These are phyloP conservation scores for Cricetomys ansorgei DNA, from an alignment of 2,113 vertebrate species.

Conservation along the genomic window DNA sequence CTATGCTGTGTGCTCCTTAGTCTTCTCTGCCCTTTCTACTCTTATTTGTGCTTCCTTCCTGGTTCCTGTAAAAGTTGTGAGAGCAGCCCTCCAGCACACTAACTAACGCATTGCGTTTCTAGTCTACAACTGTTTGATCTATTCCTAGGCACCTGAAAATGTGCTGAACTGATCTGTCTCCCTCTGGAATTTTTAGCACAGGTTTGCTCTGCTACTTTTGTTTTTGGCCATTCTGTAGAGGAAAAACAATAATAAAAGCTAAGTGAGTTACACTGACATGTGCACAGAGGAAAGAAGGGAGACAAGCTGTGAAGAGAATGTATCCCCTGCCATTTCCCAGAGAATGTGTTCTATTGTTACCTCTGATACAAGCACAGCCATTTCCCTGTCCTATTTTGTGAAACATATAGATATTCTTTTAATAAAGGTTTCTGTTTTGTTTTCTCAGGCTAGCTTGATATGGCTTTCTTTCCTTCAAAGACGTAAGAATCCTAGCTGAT, in stretches of 20 bases:
- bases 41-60: neutral
- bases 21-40: neutral
- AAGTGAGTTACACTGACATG: neutral
- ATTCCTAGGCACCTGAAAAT: neutral
- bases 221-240: neutral
- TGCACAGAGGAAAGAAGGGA: neutral
- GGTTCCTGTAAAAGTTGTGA: neutral
- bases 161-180: neutral
- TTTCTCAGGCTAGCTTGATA: neutral
- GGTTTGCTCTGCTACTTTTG: neutral
- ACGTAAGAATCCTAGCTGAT: neutral
- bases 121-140: neutral
- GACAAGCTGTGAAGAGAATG: neutral
- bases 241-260: neutral
- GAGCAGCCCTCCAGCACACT: neutral
- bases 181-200: neutral
- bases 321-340: neutral
- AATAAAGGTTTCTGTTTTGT: neutral
- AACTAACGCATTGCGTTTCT: neutral
- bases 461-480: constrained; percentile 25
- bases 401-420: neutral
- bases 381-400: neutral
- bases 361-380: neutral
- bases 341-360: neutral
- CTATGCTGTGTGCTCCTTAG: neutral